Percentiles rank a stretch among this genome's conserved stretches.
These are phyloP conservation scores for Sericinus montela DNA, from an alignment of 2,888 invertebrate genomes.

Conservation along the genomic window DNA sequence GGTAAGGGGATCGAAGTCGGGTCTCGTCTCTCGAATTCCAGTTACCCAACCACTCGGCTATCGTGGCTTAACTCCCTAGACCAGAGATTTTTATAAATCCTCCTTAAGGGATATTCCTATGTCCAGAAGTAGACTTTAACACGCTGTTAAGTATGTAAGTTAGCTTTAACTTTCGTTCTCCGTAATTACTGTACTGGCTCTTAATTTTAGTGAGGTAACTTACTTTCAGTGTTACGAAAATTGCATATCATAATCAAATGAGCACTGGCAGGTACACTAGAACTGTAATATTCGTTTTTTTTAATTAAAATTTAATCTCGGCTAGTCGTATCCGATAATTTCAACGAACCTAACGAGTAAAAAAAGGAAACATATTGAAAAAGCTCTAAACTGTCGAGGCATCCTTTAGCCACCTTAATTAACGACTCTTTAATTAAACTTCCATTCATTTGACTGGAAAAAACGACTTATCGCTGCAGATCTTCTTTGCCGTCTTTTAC, in stretches of 20 bases:
- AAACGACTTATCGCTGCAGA: constrained; percentile 24
- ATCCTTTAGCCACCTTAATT: constrained; percentile 60
- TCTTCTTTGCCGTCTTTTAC: constrained; percentile 21
- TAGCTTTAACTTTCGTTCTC: neutral
- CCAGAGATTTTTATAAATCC: too few species aligned
- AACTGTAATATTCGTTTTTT: constrained; percentile 17
- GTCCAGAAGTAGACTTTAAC: too few species aligned
- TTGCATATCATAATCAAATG: constrained; percentile 6
- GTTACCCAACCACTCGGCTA: too few species aligned
- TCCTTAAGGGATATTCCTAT: too few species aligned
- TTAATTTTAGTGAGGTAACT: neutral
- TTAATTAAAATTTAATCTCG: constrained; percentile 27
- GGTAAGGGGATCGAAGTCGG: too few species aligned
- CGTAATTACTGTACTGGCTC: constrained; percentile 4
- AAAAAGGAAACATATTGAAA: constrained; percentile 29
- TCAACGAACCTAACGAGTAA: constrained; percentile 21
- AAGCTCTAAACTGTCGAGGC: constrained; percentile 34
- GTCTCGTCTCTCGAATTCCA: too few species aligned
- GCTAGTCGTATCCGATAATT: constrained; percentile 24
- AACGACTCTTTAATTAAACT: constrained; percentile 72
- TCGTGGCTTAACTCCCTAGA: too few species aligned
- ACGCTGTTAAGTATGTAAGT: too few species aligned
- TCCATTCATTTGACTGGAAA: constrained; percentile 63
- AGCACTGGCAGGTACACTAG: neutral
- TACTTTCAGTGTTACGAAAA: constrained; percentile 1